phyloP scores from a whole-genome alignment of 2,113 vertebrate species.

The Penelope pileata region DNA sequence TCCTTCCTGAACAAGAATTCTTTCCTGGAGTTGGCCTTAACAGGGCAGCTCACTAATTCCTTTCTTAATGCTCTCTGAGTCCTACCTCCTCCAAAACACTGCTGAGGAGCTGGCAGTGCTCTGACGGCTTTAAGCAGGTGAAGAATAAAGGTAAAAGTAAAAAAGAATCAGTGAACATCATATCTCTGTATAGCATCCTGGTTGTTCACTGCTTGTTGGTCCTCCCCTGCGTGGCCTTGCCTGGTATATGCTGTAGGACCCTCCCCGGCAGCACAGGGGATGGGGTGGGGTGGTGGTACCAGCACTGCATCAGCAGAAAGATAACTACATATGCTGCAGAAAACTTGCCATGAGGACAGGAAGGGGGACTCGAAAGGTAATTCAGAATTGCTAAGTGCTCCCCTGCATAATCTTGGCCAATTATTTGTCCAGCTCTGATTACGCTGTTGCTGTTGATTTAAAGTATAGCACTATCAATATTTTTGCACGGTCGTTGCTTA shows the following conservation, averaged over 20 bases:
- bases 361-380: neutral
- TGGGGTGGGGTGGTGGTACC: neutral
- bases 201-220: accelerated
- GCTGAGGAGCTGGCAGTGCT: neutral
- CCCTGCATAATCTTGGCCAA: neutral
- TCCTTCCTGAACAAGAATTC: neutral
- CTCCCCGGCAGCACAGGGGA: neutral
- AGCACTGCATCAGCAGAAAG: neutral
- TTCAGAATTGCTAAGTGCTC: neutral
- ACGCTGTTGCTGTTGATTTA: neutral
- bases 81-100: neutral
- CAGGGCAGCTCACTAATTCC: neutral
- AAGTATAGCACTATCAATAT: neutral
- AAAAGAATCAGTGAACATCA: neutral
- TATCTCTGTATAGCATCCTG: neutral
- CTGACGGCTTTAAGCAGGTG: neutral
- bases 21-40: neutral
- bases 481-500: neutral
- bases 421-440: neutral
- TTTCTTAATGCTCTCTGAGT: neutral
- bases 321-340: neutral
- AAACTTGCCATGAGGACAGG: neutral
- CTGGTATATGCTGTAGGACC: neutral
- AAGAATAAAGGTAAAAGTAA: neutral
- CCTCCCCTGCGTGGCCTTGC: neutral